phyloP scores from a whole-genome alignment of 64 coral and sea anemone genomes.

The Exaiptasia diaphana region DNA sequence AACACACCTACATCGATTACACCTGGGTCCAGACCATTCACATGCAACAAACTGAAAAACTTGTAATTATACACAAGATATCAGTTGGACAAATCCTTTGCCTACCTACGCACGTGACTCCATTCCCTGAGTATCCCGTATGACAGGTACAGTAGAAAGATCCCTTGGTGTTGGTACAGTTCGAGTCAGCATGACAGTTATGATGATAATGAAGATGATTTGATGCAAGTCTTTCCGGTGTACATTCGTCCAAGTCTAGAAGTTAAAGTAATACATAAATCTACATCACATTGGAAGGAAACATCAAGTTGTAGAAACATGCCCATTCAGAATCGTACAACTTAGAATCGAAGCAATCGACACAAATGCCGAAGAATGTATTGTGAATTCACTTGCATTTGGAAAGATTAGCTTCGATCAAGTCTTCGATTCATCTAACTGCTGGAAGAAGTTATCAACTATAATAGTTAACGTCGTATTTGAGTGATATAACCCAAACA shows the following conservation, averaged over 20 bases:
- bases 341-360: neutral
- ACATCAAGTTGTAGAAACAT: neutral
- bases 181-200: constrained; percentile 66
- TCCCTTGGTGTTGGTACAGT: constrained; percentile 58
- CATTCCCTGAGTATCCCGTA: constrained; percentile 44
- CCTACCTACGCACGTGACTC: constrained; percentile 47
- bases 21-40: too few relatives aligned
- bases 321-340: neutral
- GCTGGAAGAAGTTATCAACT: too few relatives aligned
- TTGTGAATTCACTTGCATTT: too few relatives aligned
- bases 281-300: too few relatives aligned
- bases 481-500: too few relatives aligned
- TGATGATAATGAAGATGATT: constrained; percentile 32
- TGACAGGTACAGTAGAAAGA: constrained; percentile 60
- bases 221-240: neutral
- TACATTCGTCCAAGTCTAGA: constrained; percentile 68
- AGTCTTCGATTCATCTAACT: too few relatives aligned
- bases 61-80: too few relatives aligned
- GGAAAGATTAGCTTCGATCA: too few relatives aligned
- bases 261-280: neutral
- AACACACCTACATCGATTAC: too few relatives aligned
- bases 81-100: too few relatives aligned
- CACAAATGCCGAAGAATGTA: constrained; percentile 13
- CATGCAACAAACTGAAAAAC: too few relatives aligned
- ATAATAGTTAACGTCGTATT: too few relatives aligned